These are phyloP conservation scores for Octomys mimax DNA, from an alignment of 2,797 vertebrate species.

Conservation along the genomic window DNA sequence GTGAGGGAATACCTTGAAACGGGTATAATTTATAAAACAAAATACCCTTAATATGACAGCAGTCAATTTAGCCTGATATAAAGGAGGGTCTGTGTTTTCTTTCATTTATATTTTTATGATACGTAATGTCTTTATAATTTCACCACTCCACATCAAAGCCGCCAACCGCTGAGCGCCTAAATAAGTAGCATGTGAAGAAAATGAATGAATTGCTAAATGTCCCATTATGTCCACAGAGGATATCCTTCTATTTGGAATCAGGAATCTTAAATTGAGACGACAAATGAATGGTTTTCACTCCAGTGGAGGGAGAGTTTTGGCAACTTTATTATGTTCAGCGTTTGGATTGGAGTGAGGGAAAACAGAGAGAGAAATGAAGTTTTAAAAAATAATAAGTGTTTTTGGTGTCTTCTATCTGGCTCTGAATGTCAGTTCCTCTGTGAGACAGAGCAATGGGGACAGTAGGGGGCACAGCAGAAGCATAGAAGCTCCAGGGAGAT, in stretches of 20 bases:
- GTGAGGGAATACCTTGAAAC: constrained; percentile 85
- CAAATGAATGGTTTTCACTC: constrained; percentile 91
- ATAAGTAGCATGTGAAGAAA: constrained; percentile 92
- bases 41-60: constrained; percentile 88
- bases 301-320: constrained; percentile 87
- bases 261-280: constrained; percentile 89
- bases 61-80: constrained; percentile 90
- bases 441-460: constrained; percentile 70
- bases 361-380: constrained; percentile 79
- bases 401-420: constrained; percentile 66
- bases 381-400: constrained; percentile 77
- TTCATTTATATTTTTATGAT: constrained; percentile 92
- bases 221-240: constrained; percentile 91
- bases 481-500: constrained; percentile 61
- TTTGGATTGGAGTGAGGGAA: constrained; percentile 81
- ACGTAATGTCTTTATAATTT: constrained; percentile 93
- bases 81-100: constrained; percentile 88
- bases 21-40: constrained; percentile 89
- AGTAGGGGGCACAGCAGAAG: constrained; percentile 71
- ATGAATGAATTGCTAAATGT: constrained; percentile 92
- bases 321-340: constrained; percentile 86
- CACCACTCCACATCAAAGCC: constrained; percentile 90
- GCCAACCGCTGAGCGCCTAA: constrained; percentile 91
- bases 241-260: constrained; percentile 87
- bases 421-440: constrained; percentile 74